Evolutionary conservation across 1,140 invertebrate species (phyloP).

Genomic region (Zaprionus inermis): DNA sequence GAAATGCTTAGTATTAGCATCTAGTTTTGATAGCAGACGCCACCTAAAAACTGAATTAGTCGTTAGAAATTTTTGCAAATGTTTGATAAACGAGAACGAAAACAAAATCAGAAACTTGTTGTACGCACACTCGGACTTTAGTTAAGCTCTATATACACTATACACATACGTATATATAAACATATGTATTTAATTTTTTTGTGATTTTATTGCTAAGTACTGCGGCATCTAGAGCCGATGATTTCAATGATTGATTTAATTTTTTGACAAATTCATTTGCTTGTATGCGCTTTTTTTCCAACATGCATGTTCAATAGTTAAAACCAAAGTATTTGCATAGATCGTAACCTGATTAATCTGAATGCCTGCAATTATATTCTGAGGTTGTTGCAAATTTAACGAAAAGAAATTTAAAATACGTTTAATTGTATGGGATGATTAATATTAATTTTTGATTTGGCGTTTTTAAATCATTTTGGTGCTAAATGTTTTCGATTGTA

Average conservation of each 20-base stretch:
- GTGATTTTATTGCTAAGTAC: conserved; percentile 78
- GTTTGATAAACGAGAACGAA: conserved; percentile 22
- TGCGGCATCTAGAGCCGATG: conserved; percentile 36
- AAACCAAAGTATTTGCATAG: conserved; percentile 75
- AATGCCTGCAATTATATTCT: conserved; percentile 3
- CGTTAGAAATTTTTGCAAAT: conserved; percentile 57
- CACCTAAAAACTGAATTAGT: conserved; percentile 41
- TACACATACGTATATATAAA: conserved; percentile 27
- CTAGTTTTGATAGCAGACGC: conserved; percentile 38
- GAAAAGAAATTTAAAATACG: conserved; percentile 51
- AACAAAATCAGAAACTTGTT: conserved; percentile 8
- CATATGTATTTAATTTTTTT: conserved; percentile 72
- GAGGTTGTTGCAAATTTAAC: conserved; percentile 72
- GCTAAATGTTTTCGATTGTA: conserved; percentile 70
- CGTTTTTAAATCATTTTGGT: conserved; percentile 74
- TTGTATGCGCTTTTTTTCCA: not conserved
- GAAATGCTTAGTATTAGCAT: conserved; percentile 46
- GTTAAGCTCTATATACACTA: conserved; percentile 36
- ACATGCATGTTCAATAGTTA: conserved; percentile 21
- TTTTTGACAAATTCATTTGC: conserved; percentile 51
- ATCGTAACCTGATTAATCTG: conserved; percentile 37
- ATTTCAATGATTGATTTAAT: conserved; percentile 44
- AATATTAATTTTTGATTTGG: conserved; percentile 43
- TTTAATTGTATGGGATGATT: conserved; percentile 15
- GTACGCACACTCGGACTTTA: conserved; percentile 43